Percentiles rank a stretch among this genome's conserved stretches.
Evolutionary conservation across 2,888 invertebrate genomes (phyloP).

Genomic region (Rhorus exstirpatorius): DNA sequence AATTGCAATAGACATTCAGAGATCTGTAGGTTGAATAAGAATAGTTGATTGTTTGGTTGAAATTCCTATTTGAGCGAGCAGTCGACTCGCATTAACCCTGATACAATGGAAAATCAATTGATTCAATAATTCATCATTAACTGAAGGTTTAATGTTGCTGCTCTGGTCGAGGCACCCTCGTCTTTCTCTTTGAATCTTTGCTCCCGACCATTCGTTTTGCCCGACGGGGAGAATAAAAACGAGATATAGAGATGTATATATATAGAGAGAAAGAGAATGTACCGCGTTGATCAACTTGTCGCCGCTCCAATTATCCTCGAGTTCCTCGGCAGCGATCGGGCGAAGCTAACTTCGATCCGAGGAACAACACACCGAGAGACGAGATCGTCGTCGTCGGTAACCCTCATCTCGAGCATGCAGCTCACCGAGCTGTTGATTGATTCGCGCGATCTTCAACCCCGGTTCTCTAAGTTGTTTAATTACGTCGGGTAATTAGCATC

Average conservation of each 20-base stretch:
- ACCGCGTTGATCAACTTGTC: slow-evolving; percentile 80
- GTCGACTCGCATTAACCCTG: too few relatives aligned
- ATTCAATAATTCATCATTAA: slow-evolving; percentile 57
- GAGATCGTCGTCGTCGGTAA: slow-evolving; percentile 42
- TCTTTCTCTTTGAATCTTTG: slow-evolving; percentile 51
- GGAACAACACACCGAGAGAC: slow-evolving; percentile 22
- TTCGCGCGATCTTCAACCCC: slow-evolving; percentile 76
- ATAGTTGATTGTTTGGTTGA: too few relatives aligned
- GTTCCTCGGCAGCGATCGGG: slow-evolving; percentile 42
- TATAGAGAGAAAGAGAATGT: slow-evolving; percentile 71
- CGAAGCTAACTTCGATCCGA: slow-evolving; percentile 12
- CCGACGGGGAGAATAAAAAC: slow-evolving; percentile 2
- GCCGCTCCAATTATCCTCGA: slow-evolving; percentile 79
- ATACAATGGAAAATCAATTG: slow-evolving; percentile 3
- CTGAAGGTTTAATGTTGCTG: slow-evolving; percentile 31
- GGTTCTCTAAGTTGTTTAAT: slow-evolving; percentile 71
- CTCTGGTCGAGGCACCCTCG: slow-evolving; percentile 4
- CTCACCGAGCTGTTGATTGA: slow-evolving; percentile 75
- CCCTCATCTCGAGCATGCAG: slow-evolving; percentile 60
- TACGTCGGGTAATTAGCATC: slow-evolving; percentile 79
- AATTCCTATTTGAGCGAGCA: too few relatives aligned
- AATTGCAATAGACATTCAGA: too few relatives aligned
- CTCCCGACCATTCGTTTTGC: slow-evolving; percentile 46
- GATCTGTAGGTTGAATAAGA: too few relatives aligned
- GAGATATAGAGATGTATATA: slow-evolving; percentile 8